phyloP scores from a whole-genome alignment of 1,140 invertebrate species.

The Pristionchus pacificus region DNA sequence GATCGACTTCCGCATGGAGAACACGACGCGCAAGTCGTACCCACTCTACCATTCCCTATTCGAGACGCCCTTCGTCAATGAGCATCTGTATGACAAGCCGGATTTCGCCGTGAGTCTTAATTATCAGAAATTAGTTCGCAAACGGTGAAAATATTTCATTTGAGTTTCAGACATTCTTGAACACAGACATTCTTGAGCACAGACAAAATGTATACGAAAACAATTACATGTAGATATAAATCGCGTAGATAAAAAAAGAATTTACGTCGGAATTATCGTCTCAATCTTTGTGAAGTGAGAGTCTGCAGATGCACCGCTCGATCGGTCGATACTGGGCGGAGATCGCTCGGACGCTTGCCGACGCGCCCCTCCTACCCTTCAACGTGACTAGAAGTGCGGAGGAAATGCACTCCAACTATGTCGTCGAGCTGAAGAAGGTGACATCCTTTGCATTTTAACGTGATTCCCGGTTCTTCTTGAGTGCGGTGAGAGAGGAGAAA shows the following conservation, averaged over 20 bases:
- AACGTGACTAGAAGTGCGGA: not conserved
- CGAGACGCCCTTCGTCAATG: conserved; percentile 57
- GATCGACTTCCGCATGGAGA: conserved; percentile 43
- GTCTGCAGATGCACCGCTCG: not conserved
- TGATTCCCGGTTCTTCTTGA: not conserved
- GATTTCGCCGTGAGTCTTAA: conserved; percentile 27
- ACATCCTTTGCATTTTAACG: not conserved
- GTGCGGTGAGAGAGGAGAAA: not conserved
- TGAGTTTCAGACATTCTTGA: too few relatives aligned
- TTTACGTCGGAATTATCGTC: too few relatives aligned
- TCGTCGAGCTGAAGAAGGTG: not conserved
- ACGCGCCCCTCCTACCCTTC: not conserved
- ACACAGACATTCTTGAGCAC: too few relatives aligned
- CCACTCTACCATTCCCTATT: conserved; percentile 60
- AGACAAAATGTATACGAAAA: too few relatives aligned
- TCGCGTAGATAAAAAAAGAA: too few relatives aligned
- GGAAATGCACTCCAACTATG: not conserved
- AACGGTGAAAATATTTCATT: too few relatives aligned
- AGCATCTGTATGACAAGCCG: conserved; percentile 51
- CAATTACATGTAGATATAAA: too few relatives aligned
- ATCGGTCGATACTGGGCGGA: not conserved
- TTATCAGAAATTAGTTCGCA: too few relatives aligned
- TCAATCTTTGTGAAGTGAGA: not conserved
- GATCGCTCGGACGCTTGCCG: not conserved
- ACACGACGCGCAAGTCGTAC: conserved; percentile 40